Percentiles rank a stretch among this genome's conserved stretches.
Evolutionary conservation across 2,113 vertebrate genomes (phyloP).

Genomic region (Tamias sibiricus): DNA sequence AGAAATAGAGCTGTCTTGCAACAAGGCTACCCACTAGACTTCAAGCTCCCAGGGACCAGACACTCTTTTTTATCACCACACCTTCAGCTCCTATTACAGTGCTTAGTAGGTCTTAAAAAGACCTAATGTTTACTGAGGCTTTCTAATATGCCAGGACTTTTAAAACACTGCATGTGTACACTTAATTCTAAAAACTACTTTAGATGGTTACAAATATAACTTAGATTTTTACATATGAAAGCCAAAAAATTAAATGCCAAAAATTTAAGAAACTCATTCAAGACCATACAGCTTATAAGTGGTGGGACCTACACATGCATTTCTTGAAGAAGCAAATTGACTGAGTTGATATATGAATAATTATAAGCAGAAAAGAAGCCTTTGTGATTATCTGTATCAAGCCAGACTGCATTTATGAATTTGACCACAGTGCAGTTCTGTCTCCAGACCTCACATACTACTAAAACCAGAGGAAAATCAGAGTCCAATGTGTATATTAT

Average conservation of each 20-base stretch:
- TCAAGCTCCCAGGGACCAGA: neutral
- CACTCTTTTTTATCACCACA: neutral
- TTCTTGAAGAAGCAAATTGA: slow-evolving; percentile 15
- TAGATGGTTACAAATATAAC: neutral
- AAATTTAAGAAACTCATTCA: slow-evolving; percentile 3
- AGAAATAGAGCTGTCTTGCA: neutral
- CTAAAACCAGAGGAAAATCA: slow-evolving; percentile 26
- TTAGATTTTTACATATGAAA: neutral
- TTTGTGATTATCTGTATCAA: neutral
- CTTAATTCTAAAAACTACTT: neutral
- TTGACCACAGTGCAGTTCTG: neutral
- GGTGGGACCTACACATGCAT: neutral
- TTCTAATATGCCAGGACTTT: neutral
- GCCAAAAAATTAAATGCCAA: neutral
- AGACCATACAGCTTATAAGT: neutral
- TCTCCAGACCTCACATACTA: neutral
- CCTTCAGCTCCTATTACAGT: neutral
- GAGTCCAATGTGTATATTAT: neutral
- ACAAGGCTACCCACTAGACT: neutral
- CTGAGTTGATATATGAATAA: neutral
- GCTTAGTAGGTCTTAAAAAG: neutral
- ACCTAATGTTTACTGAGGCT: neutral
- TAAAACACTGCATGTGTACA: neutral
- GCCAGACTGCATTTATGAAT: neutral
- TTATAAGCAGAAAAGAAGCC: neutral